Evolutionary conservation across 1,140 invertebrate genomes (phyloP), one percentile per base, ranked within the genome.

Genomic region (Neomicropteryx cornuta): DNA sequence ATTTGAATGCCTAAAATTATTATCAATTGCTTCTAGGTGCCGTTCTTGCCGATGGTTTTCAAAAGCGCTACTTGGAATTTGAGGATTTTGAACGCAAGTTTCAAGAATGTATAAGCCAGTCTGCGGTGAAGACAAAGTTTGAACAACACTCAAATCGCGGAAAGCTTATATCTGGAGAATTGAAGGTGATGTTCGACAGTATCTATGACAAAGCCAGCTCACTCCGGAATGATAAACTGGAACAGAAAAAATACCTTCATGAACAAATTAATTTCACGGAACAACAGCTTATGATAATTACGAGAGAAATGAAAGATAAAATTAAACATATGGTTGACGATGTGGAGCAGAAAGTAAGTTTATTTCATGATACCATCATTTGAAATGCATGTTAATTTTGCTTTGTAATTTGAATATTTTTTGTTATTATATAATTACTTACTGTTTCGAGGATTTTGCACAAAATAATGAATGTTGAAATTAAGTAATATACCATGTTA

Each of bases 121-220:
- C 92, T 18, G 96, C 97, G 18, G 94, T 99, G 1, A 85, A 90
- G 58, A 99, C 97, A 3, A 99, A 99, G 68, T 99, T 99, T 67
- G 90, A 95, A 57, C 92, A 97, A 55, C 96, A 99, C 67, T 89
- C 90, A 30, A 80, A 90, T 49, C 76, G 92, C 40, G 96, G 94
- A 21, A 87, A 90, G 60, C 78, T 76, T 46, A 93, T 98, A 47
- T 74, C 83, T 19, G 75, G 58, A 62, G 82, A 72, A 65, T 68
- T 70, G 38, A 58, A 61, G 54, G 47, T 45, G 2, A 58, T 56
- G 3, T 49, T 68, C 14, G 66, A 68, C 31, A 52, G 43, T 46
- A n/a, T n/a, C n/a, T n/a, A n/a, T n/a, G 80, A 81, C 24, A 75
- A 75, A 30, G 79, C 86, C 8, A 75, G 76, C 34, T 69, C 73